phyloP scores from a whole-genome alignment of 2,113 vertebrate species.

The Chrysemys picta region DNA sequence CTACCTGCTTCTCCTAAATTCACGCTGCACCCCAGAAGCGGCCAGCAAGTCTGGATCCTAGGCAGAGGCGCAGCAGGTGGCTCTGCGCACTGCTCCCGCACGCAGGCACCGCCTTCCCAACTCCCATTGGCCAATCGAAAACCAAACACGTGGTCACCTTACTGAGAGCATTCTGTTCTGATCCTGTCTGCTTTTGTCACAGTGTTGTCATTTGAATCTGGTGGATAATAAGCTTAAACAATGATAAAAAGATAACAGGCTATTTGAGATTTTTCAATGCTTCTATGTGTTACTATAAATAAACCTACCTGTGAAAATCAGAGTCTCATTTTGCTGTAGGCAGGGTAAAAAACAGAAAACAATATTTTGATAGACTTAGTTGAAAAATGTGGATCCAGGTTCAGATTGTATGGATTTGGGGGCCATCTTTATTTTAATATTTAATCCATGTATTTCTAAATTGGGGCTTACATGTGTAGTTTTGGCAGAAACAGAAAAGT shows the following conservation, averaged over 20 bases:
- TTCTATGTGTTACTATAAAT: neutral
- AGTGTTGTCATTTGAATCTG: constrained; percentile 26
- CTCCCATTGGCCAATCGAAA: no score
- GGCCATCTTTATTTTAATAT: neutral
- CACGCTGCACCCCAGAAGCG: no score
- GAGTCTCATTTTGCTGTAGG: constrained; percentile 42
- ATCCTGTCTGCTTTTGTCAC: constrained; percentile 27
- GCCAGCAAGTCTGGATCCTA: no score
- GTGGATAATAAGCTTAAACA: constrained; percentile 60
- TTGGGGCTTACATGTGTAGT: neutral
- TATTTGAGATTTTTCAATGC: constrained; percentile 64
- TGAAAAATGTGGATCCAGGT: neutral
- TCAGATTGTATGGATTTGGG: neutral
- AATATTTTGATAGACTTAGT: constrained; percentile 17
- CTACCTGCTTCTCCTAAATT: no score
- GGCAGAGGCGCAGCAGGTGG: no score
- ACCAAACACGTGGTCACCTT: no score
- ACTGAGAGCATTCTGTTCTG: neutral
- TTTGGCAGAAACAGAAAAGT: constrained; percentile 18
- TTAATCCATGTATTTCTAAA: neutral
- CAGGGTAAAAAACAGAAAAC: constrained; percentile 48
- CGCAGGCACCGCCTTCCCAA: no score
- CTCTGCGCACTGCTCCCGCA: no score
- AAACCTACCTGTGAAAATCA: constrained; percentile 52
- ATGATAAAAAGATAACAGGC: constrained; percentile 48